phyloP scores from a whole-genome alignment of 2,888 invertebrate species.

The Synergus umbraculus region DNA sequence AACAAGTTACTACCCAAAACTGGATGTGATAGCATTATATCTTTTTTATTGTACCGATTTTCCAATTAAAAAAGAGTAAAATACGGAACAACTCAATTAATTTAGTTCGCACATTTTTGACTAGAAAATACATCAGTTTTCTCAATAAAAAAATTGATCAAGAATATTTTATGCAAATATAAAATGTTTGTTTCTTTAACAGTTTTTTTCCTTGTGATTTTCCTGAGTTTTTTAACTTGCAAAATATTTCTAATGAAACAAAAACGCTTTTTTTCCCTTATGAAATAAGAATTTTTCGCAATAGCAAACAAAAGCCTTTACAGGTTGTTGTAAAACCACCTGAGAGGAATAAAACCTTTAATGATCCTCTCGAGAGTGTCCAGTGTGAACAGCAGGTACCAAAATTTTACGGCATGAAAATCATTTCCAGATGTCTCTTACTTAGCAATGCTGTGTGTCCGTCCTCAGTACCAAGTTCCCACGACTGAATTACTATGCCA shows the following conservation, averaged over 20 bases:
- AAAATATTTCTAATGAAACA: not conserved
- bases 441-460: slow-evolving; percentile 60
- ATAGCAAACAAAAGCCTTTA: not conserved
- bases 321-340: slow-evolving; percentile 37
- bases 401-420: slow-evolving; percentile 69
- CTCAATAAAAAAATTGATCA: too few species aligned
- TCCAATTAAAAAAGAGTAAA: too few species aligned
- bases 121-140: too few species aligned
- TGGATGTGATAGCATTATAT: too few species aligned
- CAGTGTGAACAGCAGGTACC: slow-evolving; percentile 59
- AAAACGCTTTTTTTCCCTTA: not conserved
- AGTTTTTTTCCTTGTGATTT: too few species aligned
- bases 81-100: too few species aligned
- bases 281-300: not conserved
- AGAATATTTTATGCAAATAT: too few species aligned
- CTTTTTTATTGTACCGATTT: too few species aligned
- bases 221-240: too few species aligned
- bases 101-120: too few species aligned
- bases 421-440: slow-evolving; percentile 71
- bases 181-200: too few species aligned
- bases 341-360: slow-evolving; percentile 46
- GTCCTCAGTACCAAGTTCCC: slow-evolving; percentile 61
- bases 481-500: slow-evolving; percentile 67
- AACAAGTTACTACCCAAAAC: too few species aligned
- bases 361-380: slow-evolving; percentile 51